Evolutionary conservation across 2,888 invertebrate genomes (phyloP), one percentile per base, ranked within the genome.

Genomic region (Coenonympha arcania): DNA sequence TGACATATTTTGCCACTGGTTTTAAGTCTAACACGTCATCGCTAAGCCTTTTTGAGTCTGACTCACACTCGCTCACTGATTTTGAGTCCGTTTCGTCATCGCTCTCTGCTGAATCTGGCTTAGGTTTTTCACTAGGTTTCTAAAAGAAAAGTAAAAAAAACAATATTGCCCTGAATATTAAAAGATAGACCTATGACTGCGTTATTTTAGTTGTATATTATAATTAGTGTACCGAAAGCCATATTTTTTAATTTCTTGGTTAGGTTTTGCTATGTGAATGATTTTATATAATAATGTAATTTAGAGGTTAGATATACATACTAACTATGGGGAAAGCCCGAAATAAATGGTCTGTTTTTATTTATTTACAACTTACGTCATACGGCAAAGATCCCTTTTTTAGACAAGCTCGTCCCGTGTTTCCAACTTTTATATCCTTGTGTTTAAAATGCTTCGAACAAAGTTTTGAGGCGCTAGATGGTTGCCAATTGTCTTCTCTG

Each of bases 401-500:
- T 15, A 39, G 24, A 15, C 39, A 39, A 24, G 39, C 39, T 39
- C 39, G 22, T 13, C 39, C 39, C 22, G 39, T 39, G 22, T 39
- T 39, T 8, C 39, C 39, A 22, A 39, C 39, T 39, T 39, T 39
- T 9, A 39, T 39, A 13, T 39, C 39, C 15, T 24, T 39, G 4
- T 39, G 15, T 9, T 24, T 39, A 9, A 39, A 39, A 39, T 39
- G 39, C 24, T 39, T 39, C 4, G 39, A 39, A 4, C 39, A 39
- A 15, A 39, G 15, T 15, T 39, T 39, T 2, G 39, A 39, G 2
- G 39, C 39, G 15, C 22, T 39, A 5, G 39, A 39, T 1, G 39
- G 39, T 1, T 9, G 39, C 39, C 39, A 39, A 39, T 15, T 22
- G 3, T 39, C 22, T 24, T 39, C 39, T 39, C 24, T 39, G 22